Percentiles rank a stretch among this genome's conserved stretches.
phyloP scores from a whole-genome alignment of 2,888 invertebrate genomes.

The Eupithecia exiguata region DNA sequence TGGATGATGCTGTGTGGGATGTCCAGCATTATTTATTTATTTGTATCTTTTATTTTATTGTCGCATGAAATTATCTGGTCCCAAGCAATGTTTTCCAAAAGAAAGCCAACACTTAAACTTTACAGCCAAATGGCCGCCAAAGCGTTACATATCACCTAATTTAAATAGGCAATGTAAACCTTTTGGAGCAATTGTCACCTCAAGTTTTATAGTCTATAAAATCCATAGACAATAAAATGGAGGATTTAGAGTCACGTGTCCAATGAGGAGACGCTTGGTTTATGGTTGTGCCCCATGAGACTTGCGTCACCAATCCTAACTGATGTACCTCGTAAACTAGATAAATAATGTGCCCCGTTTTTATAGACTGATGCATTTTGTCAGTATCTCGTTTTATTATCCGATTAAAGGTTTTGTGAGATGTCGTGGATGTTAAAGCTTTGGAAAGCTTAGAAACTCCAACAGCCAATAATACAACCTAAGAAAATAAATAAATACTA shows the following conservation, averaged over 20 bases:
- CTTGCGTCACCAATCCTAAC: conserved; percentile 71
- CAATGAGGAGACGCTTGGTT: conserved; percentile 72
- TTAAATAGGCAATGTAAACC: conserved; percentile 51
- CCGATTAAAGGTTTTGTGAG: conserved; percentile 22
- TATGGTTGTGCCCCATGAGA: conserved; percentile 61
- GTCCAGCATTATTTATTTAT: too few species aligned
- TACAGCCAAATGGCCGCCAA: conserved; percentile 37
- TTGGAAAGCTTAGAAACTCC: not conserved
- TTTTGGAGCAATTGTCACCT: conserved; percentile 75
- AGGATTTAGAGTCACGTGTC: conserved; percentile 67
- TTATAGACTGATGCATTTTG: conserved; percentile 46
- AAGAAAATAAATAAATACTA: not conserved
- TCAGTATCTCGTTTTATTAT: conserved; percentile 34
- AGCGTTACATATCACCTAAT: conserved; percentile 43
- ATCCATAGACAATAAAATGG: conserved; percentile 64
- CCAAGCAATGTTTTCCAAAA: conserved; percentile 22
- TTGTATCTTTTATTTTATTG: not conserved
- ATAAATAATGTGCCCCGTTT: conserved; percentile 65
- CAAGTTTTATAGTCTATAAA: conserved; percentile 73
- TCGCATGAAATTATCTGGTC: not conserved
- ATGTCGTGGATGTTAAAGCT: not conserved
- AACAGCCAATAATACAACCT: not conserved
- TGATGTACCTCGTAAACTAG: conserved; percentile 70
- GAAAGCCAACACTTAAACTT: conserved; percentile 40
- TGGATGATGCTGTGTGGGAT: too few species aligned